A percentile compares a stretch with the other conserved stretches of the same genome.
These are phyloP conservation scores for Leiothrix lutea DNA, from an alignment of 2,113 vertebrate genomes.

Conservation along the genomic window DNA sequence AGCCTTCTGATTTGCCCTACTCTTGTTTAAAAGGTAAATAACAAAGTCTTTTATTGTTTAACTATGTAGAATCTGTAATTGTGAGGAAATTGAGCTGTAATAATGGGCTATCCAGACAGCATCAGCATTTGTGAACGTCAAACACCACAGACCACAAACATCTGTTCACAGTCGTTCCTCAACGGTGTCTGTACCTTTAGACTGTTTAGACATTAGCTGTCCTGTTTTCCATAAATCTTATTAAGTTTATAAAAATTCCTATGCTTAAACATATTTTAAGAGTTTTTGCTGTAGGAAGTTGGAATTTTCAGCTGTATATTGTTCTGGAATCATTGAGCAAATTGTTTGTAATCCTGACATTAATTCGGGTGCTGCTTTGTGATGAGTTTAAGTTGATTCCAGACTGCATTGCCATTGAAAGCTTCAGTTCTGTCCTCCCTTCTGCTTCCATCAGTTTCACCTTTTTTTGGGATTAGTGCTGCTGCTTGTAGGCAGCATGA, in stretches of 20 bases:
- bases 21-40: not conserved
- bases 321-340: not conserved
- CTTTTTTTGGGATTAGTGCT: not conserved
- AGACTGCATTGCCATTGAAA: not conserved
- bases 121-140: not conserved
- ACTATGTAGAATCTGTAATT: not conserved
- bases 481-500: fast-evolving
- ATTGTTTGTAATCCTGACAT: not conserved
- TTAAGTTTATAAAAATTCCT: not conserved
- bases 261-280: not conserved
- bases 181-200: not conserved
- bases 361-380: not conserved
- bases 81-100: not conserved
- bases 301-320: not conserved
- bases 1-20: not conserved
- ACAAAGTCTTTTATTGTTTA: not conserved
- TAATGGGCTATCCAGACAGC: not conserved
- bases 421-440: not conserved
- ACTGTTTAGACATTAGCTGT: not conserved
- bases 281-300: not conserved
- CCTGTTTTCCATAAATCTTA: not conserved
- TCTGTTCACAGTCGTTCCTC: not conserved
- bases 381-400: not conserved
- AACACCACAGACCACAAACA: not conserved
- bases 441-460: not conserved